Conservation (phyloP, 2,113 vertebrate genomes). For the Vidua chalybeata region DNA sequence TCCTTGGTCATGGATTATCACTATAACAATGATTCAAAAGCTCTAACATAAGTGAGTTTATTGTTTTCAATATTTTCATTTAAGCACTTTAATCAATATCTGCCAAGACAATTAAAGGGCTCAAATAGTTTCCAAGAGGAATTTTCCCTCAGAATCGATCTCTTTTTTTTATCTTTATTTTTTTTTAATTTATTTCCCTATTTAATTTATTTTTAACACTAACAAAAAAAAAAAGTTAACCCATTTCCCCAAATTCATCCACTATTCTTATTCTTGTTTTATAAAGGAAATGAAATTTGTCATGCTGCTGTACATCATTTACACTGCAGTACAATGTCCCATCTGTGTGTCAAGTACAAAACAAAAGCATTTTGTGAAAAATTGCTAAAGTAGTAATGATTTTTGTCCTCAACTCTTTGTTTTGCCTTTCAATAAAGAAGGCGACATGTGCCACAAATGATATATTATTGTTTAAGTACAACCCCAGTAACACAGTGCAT, state of each 20-base stretch:
- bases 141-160: neutral
- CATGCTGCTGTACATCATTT: constrained; percentile 89
- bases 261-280: constrained; percentile 79
- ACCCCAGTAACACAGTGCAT: constrained; percentile 85
- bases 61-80: constrained; percentile 71
- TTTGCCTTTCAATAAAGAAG: constrained; percentile 99
- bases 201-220: constrained; percentile 34
- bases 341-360: constrained; percentile 87
- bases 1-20: neutral
- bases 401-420: constrained; percentile 97
- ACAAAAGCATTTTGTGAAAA: constrained; percentile 99
- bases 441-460: constrained; percentile 90
- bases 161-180: neutral
- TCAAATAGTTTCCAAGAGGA: constrained; percentile 38
- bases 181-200: neutral
- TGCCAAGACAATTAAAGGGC: constrained; percentile 67
- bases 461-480: constrained; percentile 90
- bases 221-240: constrained; percentile 43
- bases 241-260: constrained; percentile 68
- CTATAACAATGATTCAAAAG: constrained; percentile 47
- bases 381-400: constrained; percentile 96
- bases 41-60: constrained; percentile 29
- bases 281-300: constrained; percentile 88
- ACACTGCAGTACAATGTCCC: constrained; percentile 78
- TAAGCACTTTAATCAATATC: constrained; percentile 66